Conservation (phyloP, 2,888 invertebrate genomes). For the Incurvaria masculella region DNA sequence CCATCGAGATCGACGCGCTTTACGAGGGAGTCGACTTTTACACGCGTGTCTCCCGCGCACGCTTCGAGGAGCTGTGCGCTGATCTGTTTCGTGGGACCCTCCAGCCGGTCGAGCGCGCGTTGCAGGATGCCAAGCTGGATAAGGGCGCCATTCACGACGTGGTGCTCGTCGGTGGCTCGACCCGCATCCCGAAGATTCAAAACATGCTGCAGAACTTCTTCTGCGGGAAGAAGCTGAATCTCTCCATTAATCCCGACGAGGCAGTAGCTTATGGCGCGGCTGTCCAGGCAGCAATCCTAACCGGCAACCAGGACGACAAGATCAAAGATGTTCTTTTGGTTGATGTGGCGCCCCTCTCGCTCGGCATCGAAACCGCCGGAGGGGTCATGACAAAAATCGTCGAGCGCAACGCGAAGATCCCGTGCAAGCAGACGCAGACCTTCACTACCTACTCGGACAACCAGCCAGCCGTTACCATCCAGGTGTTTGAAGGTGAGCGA, state of each 20-base stretch:
- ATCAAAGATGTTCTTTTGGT: slow-evolving; percentile 62
- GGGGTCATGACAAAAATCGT: slow-evolving; percentile 68
- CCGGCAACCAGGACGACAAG: slow-evolving; percentile 62
- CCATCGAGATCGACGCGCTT: too few species aligned
- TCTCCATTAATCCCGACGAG: too few species aligned
- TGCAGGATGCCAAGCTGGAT: slow-evolving; percentile 65
- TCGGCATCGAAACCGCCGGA: slow-evolving; percentile 74
- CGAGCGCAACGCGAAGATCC: slow-evolving; percentile 62
- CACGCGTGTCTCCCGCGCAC: slow-evolving; percentile 63
- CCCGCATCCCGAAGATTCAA: too few species aligned
- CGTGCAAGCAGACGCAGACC: slow-evolving; percentile 60
- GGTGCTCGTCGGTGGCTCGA: slow-evolving; percentile 74
- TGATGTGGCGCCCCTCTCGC: slow-evolving; percentile 54
- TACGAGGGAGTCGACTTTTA: slow-evolving; percentile 63
- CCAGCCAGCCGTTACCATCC: slow-evolving; percentile 66
- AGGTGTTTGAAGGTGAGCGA: slow-evolving; percentile 67
- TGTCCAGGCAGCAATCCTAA: too few species aligned
- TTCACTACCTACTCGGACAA: slow-evolving; percentile 75
- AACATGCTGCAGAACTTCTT: slow-evolving; percentile 71
- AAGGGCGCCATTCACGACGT: slow-evolving; percentile 69
- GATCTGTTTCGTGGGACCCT: slow-evolving; percentile 65
- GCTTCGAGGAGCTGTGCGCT: slow-evolving; percentile 67
- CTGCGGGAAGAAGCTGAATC: slow-evolving; percentile 61
- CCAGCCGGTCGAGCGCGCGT: slow-evolving; percentile 67
- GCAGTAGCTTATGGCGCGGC: slow-evolving; percentile 74